Evolutionary conservation across 2,888 invertebrate genomes (phyloP), one percentile per base, ranked within the genome.

Genomic region (Bursaphelenchus okinawaensis): DNA sequence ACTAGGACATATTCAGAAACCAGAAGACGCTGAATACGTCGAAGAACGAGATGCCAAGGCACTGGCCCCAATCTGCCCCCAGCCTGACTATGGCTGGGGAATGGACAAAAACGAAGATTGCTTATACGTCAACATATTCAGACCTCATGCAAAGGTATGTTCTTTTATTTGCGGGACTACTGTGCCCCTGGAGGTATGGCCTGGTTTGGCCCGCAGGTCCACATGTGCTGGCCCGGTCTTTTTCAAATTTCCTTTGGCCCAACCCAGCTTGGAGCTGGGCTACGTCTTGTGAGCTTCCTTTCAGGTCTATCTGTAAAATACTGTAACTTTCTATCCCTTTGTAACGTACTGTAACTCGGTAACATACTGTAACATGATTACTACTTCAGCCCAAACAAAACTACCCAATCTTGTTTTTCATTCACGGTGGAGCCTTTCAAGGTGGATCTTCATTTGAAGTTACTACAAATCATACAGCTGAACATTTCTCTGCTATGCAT

Each of bases 121-220:
- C 40, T 61, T 71, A 16, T 73, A 69, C 50, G 20, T 71, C 59
- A 67, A 71, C 31, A 54, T 71, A 12, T 67, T 71, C 55, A 50
- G 40, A 40, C 40, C 40, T 1, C 40, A 40, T n/a, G n/a, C 12
- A 40, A 40, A 40, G 40, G 40, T 40, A 40, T 40, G 16, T 40
- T 1, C 12, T 40, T n/a, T 40, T 40, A n/a, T 16, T 40, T 40
- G 6, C n/a, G 40, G n/a, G 40, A 40, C n/a, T 40, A 3, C 40
- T 16, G 40, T 12, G n/a, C 6, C 6, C 40, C 40, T 16, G n/a
- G n/a, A n/a, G 40, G 40, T n/a, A n/a, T n/a, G n/a, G n/a, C n/a
- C n/a, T n/a, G n/a, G n/a, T n/a, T n/a, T n/a, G n/a, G n/a, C n/a
- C n/a, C n/a, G n/a, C n/a, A n/a, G n/a, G n/a, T n/a, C n/a, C n/a